Base-by-base conservation (phyloP, 1,140 invertebrate genomes). In the Drosophila elegans region DNA sequence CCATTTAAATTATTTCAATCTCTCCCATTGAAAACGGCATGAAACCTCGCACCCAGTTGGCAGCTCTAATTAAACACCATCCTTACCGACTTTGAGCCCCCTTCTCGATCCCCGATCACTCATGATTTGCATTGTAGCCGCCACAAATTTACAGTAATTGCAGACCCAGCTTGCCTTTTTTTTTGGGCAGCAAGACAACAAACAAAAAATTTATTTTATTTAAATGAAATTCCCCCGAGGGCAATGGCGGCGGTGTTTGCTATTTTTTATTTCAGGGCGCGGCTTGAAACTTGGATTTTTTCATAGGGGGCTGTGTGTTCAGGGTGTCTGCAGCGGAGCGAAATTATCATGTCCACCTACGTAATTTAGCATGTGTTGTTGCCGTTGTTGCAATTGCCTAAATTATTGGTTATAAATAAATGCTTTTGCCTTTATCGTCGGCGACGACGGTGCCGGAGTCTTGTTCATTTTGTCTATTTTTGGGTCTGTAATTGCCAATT, bases 281-380 rank as follows among this genome's bases (percentile, higher is more conserved):
- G 84, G 78, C 80, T 83, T 74, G 56, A 82, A 71, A 64, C 44
- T 67, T 45, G 57, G 56, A 67, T 53, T 72, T 64, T 46, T 78
- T 38, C 32, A 34, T 13, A 39, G 55, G 45, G 13, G 29, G 44
- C 44, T 16, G 38, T 57, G 53, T 60, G 62, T 61, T 88, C 52
- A 71, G 71, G 66, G 75, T 82, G 83, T 82, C 78, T 78, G 74
- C 64, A 36, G 64, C 60, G 45, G 64, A 66, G 66, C 73, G 48
- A 83, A 88, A 88, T 80, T 84, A 90, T 88, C 74, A 74, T 84
- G 80, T 90, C 84, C 84, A 89, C 84, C 84, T 83, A 88, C 84
- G 78, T 84, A 88, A 89, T 88, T 78, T 89, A 84, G 68, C 68
- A 88, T 79, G 62, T 71, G 77, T 74, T 83, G 75, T 72, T 78